Conservation (phyloP, 2,888 invertebrate genomes). For the Epicampocera succincta region DNA sequence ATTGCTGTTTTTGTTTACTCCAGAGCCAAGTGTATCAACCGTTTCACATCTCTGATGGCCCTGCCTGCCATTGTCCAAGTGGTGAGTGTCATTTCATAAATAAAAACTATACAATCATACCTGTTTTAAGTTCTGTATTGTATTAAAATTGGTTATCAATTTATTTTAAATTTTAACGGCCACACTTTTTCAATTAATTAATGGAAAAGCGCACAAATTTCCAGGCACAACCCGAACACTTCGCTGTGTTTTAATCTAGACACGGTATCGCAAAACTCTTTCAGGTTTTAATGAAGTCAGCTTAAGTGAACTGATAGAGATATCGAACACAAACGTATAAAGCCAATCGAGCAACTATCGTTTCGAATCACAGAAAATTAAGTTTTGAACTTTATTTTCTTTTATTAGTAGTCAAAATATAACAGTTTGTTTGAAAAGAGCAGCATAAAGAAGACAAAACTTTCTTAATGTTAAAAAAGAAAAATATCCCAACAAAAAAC, state of each 20-base stretch:
- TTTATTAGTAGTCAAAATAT: too few species aligned
- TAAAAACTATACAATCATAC: background rate
- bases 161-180: constrained; percentile 29
- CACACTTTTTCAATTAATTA: constrained; percentile 54
- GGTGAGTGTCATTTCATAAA: constrained; percentile 15
- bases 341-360: too few species aligned
- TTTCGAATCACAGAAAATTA: too few species aligned
- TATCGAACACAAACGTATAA: background rate
- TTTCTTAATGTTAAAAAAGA: too few species aligned
- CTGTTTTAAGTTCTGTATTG: constrained; percentile 18
- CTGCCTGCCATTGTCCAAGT: background rate
- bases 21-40: constrained; percentile 28
- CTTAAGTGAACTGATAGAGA: background rate
- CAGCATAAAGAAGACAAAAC: too few species aligned
- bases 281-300: constrained; percentile 22
- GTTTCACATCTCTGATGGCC: constrained; percentile 24
- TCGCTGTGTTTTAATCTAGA: constrained; percentile 1
- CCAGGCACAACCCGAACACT: background rate
- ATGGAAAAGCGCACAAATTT: constrained; percentile 33
- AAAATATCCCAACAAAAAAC: too few species aligned
- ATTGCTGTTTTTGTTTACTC: constrained; percentile 31
- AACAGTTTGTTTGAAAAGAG: too few species aligned
- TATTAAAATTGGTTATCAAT: background rate
- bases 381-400: too few species aligned
- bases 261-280: constrained; percentile 34